Evolutionary conservation across 2,113 vertebrate genomes (phyloP), one percentile per base, ranked within the genome.

Genomic region (Pao palembangensis): DNA sequence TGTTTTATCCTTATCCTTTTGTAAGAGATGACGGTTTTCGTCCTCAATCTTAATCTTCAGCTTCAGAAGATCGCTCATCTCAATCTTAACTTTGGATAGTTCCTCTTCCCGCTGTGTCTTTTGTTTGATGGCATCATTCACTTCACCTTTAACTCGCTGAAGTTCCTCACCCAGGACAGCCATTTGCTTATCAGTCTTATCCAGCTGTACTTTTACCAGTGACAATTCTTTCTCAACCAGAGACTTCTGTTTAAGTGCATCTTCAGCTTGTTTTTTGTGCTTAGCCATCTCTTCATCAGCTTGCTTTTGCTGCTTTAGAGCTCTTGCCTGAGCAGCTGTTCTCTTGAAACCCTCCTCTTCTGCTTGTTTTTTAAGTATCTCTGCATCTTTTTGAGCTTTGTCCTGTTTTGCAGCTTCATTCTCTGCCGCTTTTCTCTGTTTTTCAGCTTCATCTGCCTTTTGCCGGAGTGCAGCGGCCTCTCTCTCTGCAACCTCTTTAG

Each of bases 171-270:
- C 95, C 78, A 98, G 66, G 38, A 98, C 85, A 23, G 75, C 54
- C 64, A 95, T 98, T 84, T 98, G 96, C 71, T 94, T 93, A 61
- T 97, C 95, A 0, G 94, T 97, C 81, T 98, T 92, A 3, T 98
- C 96, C 61, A 98, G 91, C 78, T 91, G 90, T 64, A 97, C 55
- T 74, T 92, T 93, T 21, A 99, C 90, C 2, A 90, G 76, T 0
- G 89, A 68, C n/a, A 98, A 91, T 63, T 99, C 97, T 84, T 93
- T 88, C 75, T 98, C 95, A 3, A 98, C 94, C 69, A 93, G 92
- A 0, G 93, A 92, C 83, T 98, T 98, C 89, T 97, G 96, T 57
- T 93, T 87, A 47, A 96, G 75, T 0, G 96, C 95, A 81, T 94
- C 90, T 79, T 94, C 96, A 0, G 96, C 94, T 0, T 96, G 93